phyloP scores from a whole-genome alignment of 2,797 vertebrate genomes.

The Sylvia borin region DNA sequence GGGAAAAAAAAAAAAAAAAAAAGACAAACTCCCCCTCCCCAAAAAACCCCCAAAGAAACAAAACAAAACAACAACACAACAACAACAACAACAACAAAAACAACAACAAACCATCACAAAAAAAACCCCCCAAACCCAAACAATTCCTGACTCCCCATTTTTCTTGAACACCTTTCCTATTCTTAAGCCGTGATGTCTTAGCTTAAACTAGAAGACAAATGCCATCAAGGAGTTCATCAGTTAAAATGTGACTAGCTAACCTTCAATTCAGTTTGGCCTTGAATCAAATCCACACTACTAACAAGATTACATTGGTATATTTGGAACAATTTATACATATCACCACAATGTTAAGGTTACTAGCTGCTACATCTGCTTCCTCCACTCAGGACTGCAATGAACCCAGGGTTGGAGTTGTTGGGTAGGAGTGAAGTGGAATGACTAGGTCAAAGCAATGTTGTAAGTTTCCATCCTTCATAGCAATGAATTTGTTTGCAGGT shows the following conservation, averaged over 20 bases:
- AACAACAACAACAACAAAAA: too few species aligned
- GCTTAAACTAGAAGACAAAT: background rate
- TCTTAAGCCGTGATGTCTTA: background rate
- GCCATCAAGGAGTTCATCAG: background rate
- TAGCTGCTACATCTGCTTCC: background rate
- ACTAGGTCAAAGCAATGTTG: background rate
- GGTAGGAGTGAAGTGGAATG: background rate
- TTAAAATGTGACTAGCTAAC: background rate
- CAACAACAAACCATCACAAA: too few species aligned
- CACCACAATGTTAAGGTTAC: background rate
- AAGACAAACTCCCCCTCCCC: too few species aligned
- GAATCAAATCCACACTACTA: background rate
- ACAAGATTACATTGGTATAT: background rate
- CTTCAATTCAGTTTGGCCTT: background rate
- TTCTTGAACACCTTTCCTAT: background rate
- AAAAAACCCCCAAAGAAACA: too few species aligned
- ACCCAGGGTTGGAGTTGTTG: rapidly evolving
- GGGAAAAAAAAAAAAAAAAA: too few species aligned
- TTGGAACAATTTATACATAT: background rate
- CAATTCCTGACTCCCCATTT: background rate
- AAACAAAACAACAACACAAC: too few species aligned
- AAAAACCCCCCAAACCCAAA: background rate
- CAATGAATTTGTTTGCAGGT: background rate
- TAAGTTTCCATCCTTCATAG: background rate
- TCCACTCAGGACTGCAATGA: background rate